These are phyloP conservation scores for Chlorops oryzae DNA, from an alignment of 1,140 invertebrate species.

Conservation along the genomic window DNA sequence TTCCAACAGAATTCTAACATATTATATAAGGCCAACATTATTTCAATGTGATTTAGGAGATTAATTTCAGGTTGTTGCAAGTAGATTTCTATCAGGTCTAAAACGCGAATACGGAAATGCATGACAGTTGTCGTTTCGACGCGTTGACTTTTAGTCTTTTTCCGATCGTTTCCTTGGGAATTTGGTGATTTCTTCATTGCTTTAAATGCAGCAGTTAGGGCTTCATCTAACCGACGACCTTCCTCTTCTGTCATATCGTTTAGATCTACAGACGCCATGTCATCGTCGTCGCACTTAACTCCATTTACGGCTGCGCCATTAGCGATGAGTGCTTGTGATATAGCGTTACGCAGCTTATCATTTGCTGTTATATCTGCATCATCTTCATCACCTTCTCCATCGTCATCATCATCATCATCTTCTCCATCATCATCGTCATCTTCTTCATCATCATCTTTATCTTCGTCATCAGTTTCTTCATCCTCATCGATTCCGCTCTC, in stretches of 20 bases:
- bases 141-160: constrained; percentile 58
- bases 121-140: constrained; percentile 60
- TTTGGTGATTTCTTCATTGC: constrained; percentile 50
- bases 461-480: constrained; percentile 39
- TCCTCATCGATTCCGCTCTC: constrained; percentile 48
- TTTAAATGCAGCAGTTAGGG: constrained; percentile 63
- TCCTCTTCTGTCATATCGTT: constrained; percentile 70
- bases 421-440: constrained; percentile 41
- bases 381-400: no score
- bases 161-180: constrained; percentile 23
- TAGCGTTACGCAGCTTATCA: constrained; percentile 59
- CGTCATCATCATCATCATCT: constrained; percentile 49
- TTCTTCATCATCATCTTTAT: constrained; percentile 39
- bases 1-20: constrained; percentile 59
- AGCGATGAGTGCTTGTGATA: constrained; percentile 58
- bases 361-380: constrained; percentile 59
- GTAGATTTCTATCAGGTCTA: constrained; percentile 66
- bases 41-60: constrained; percentile 60
- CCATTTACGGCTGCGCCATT: constrained; percentile 50
- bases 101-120: constrained; percentile 62
- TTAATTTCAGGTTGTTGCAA: constrained; percentile 60
- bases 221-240: constrained; percentile 63
- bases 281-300: constrained; percentile 53
- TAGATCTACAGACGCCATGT: constrained; percentile 65
- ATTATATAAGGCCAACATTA: constrained; percentile 60